A percentile compares a stretch with the other conserved stretches of the same genome.
Evolutionary conservation across 2,797 vertebrate species (phyloP).

Genomic region (Microctenopoma steveboyesi): DNA sequence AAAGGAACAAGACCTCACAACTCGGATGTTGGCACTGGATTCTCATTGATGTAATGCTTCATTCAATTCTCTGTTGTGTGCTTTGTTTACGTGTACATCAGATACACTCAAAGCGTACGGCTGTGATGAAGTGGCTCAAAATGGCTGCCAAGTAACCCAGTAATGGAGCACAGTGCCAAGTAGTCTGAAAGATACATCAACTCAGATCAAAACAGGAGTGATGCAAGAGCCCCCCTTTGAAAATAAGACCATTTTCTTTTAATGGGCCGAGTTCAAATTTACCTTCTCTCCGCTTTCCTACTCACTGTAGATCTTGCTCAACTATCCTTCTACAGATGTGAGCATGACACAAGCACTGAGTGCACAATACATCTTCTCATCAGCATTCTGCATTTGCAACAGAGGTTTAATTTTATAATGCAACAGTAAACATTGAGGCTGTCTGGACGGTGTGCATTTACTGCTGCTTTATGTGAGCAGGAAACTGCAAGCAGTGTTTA

Average conservation of each 20-base stretch:
- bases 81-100: slow-evolving; percentile 25
- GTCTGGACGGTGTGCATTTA: slow-evolving; percentile 24
- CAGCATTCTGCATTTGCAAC: slow-evolving; percentile 1
- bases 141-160: slow-evolving; percentile 45
- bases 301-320: slow-evolving; percentile 7
- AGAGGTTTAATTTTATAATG: slow-evolving; percentile 31
- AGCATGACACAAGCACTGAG: slow-evolving; percentile 12
- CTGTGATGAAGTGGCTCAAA: slow-evolving; percentile 49
- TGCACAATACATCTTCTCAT: slow-evolving; percentile 11
- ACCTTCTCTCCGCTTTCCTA: neutral
- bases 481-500: slow-evolving; percentile 32
- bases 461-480: slow-evolving; percentile 29
- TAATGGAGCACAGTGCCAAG: slow-evolving; percentile 39
- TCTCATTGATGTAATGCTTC: slow-evolving; percentile 37
- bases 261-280: neutral
- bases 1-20: slow-evolving; percentile 18
- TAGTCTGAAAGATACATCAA: slow-evolving; percentile 27
- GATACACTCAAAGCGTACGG: slow-evolving; percentile 30
- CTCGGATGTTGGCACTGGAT: slow-evolving; percentile 16
- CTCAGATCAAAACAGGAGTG: slow-evolving; percentile 26
- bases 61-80: slow-evolving; percentile 28
- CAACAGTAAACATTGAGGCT: slow-evolving; percentile 50
- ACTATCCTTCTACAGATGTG: slow-evolving; percentile 2
- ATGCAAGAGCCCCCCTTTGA: slow-evolving; percentile 19
- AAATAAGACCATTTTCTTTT: slow-evolving; percentile 24